These are phyloP conservation scores for Onchidella celtica DNA, from an alignment of 2,888 invertebrate genomes.

Conservation along the genomic window DNA sequence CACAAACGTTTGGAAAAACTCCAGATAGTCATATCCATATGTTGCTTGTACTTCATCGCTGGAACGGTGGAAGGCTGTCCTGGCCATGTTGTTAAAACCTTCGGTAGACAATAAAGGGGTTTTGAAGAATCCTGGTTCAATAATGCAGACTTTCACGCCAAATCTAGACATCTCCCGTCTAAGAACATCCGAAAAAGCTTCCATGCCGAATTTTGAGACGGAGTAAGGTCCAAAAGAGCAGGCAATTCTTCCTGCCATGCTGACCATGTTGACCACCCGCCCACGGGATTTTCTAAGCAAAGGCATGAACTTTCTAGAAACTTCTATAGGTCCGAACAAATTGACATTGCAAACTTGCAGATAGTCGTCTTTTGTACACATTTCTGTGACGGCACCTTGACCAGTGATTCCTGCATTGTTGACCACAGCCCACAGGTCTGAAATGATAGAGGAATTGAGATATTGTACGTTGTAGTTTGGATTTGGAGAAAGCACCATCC, in stretches of 20 bases:
- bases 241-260: slow-evolving; percentile 26
- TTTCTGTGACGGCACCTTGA: slow-evolving; percentile 3
- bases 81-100: background rate
- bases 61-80: background rate
- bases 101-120: background rate
- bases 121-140: slow-evolving; percentile 27
- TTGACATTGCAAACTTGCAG: slow-evolving; percentile 33
- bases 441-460: no score
- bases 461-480: no score
- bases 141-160: slow-evolving; percentile 26
- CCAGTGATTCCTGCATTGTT: slow-evolving; percentile 48
- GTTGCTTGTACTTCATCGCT: background rate
- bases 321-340: slow-evolving; percentile 42
- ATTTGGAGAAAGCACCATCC: no score
- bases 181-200: slow-evolving; percentile 15
- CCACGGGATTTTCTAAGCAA: slow-evolving; percentile 45
- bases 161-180: background rate
- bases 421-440: slow-evolving; percentile 48
- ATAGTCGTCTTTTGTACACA: slow-evolving; percentile 32
- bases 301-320: slow-evolving; percentile 36
- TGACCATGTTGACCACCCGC: slow-evolving; percentile 41
- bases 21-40: slow-evolving; percentile 12
- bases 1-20: background rate
- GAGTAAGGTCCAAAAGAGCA: background rate
- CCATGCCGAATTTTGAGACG: slow-evolving; percentile 29